Base-by-base conservation (phyloP, 2,888 invertebrate genomes). In the Cheilosia soror region DNA sequence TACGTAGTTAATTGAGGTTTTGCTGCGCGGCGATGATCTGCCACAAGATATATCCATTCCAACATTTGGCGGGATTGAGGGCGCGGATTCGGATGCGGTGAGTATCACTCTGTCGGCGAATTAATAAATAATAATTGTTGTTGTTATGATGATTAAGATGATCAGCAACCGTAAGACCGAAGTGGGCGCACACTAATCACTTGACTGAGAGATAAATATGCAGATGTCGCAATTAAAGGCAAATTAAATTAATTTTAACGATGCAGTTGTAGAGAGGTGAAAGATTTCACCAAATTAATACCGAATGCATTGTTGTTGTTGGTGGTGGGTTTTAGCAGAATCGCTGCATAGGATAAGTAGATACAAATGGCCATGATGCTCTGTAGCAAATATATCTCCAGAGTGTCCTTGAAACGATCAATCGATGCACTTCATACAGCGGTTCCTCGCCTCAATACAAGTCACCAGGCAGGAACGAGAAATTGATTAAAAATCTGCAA, bases 41-140 rank as follows among this genome's bases (percentile, higher is more conserved):
- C 72, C 81, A 49, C 72, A 72, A 85, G 85, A 80, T 69, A 71
- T 20, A 20, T 20, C 20, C 20, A 20, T 63, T 71, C 25, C 55
- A 72, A 78, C 72, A 53, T 44, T 37, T 33, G 15, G 44, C 27
- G 40, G 57, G 51, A 63, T 68, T 69, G 75, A 47, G 69, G 79
- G 75, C 75, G 69, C 69, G 76, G 81, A 79, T 80, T 76, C 68
- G 55, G 68, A 76, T 81, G 85, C 85, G 79, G 71, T 80, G 84
- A 58, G 81, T 85, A 85, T 85, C 81, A 85, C 69, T 86, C 86
- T 86, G 86, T 86, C 86, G 86, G 86, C 86, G 82, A 82, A 86
- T 86, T 78, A 81, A 86, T 86, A 86, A 86, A 86, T 86, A 86
- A 86, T 86, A 82, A 82, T 82, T 81, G 85, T 82, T 81, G 85